Conservation (phyloP, 2,113 vertebrate genomes). For the Dascyllus trimaculatus region DNA sequence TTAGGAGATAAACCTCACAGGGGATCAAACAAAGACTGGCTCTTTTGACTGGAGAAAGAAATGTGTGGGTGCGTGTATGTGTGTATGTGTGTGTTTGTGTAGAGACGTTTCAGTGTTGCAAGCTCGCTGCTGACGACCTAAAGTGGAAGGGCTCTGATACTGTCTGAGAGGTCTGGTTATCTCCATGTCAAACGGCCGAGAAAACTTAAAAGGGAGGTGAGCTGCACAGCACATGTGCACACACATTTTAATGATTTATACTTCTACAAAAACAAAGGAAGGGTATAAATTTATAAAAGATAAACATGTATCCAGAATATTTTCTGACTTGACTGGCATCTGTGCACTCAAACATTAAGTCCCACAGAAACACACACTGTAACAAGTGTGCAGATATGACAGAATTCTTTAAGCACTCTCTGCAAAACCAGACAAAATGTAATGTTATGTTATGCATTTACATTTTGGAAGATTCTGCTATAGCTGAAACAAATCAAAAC, state of each 20-base stretch:
- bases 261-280: background rate
- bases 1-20: slow-evolving; percentile 76
- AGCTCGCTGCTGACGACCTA: slow-evolving; percentile 58
- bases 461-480: background rate
- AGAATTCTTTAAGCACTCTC: no score
- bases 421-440: background rate
- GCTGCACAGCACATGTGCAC: slow-evolving; percentile 6
- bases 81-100: slow-evolving; percentile 23
- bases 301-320: slow-evolving; percentile 1
- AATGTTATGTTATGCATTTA: background rate
- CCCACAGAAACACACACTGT: no score
- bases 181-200: slow-evolving; percentile 51
- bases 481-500: background rate
- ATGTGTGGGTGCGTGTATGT: slow-evolving; percentile 13
- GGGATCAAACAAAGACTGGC: slow-evolving; percentile 73
- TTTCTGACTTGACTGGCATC: slow-evolving; percentile 3
- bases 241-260: slow-evolving; percentile 35
- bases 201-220: slow-evolving; percentile 53
- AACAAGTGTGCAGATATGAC: no score
- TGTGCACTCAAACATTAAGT: background rate
- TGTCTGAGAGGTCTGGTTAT: slow-evolving; percentile 56
- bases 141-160: slow-evolving; percentile 51
- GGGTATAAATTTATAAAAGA: background rate
- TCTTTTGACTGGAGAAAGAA: slow-evolving; percentile 54
- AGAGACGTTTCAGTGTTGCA: slow-evolving; percentile 48